Evolutionary conservation across 2,888 invertebrate genomes (phyloP), one percentile per base, ranked within the genome.

Genomic region (Philereme transversata): DNA sequence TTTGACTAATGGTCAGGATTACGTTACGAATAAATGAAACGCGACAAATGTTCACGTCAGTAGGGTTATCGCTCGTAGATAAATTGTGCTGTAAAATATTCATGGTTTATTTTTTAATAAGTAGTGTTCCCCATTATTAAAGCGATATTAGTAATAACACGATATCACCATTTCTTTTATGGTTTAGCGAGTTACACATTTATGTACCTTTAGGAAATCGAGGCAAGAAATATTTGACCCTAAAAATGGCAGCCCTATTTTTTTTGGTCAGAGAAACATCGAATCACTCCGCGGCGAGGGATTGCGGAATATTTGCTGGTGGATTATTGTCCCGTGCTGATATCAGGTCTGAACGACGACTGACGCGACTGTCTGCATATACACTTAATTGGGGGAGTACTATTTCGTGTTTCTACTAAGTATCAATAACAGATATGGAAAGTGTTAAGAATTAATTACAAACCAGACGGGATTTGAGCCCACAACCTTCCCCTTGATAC

Each of bases 1-100:
- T 81, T 79, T 72, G 82, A 74, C 81, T 90, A 90, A 90, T 90
- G 87, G 84, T 69, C 68, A 75, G 86, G 87, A 90, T 90, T 87
- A 86, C 77, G 84, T 85, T 86, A 83, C 82, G 78, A 73, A 77
- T 81, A 83, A 88, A 81, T 86, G 87, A 86, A 88, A 83, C 78
- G 81, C 80, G 81, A 78, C 82, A 81, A 80, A 71, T 62, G 73
- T 60, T 64, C 69, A 62, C 58, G 43, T 72, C 68, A 57, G 58
- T 77, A 82, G 83, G 83, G 84, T 66, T 81, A 77, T 65, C 67
- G 58, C 63, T 53, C 46, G 48, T 53, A 58, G 40, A 53, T 36
- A 46, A 56, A 47, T 50, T 59, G 58, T 44, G 60, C 64, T 68
- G 63, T 22, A 22, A 22, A 22, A 22, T 22, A 22, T 22, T 22